Evolutionary conservation across 2,113 vertebrate genomes (phyloP), one percentile per base, ranked within the genome.

Genomic region (Cinclus cinclus): DNA sequence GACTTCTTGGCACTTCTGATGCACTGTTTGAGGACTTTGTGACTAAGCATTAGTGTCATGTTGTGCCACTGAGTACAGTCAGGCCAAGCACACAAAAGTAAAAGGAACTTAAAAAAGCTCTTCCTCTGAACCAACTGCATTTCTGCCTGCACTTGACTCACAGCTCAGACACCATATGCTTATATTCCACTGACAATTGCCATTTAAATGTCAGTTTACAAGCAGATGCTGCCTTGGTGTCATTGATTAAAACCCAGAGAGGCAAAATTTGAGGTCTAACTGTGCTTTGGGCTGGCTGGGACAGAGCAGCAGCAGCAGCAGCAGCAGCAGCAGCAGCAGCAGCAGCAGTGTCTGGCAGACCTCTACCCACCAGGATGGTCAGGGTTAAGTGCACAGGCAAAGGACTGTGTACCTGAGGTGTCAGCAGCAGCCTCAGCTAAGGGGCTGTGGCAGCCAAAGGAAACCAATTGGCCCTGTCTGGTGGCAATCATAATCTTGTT

Each of bases 171-270:
- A 90, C 91, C 97, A 94, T 97, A 96, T 96, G 97, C 89, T 98
- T 92, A 19, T 86, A 85, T 95, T 95, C 95, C 95, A 92, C 82
- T 89, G 95, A 87, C 91, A 97, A 95, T 84, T 97, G 94, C 94
- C 89, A 89, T 97, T 97, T 97, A 97, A 98, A 97, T 97, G 93
- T 98, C 97, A 97, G 96, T 92, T 96, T 96, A 95, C 74, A 94
- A 95, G 95, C 97, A 98, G 96, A 90, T 98, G 94, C 87, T 87
- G 65, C 58, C 87, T 94, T 68, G 82, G 75, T 53, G 67, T 67
- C 62, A 87, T 95, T 95, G 87, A 95, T 92, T 95, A 90, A 91
- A 94, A 82, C 52, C 63, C 41, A 81, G 85, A 76, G 91, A 62
- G 83, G 76, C 87, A 52, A 90, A 58, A 73, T 83, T 70, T 73